Percentiles rank a stretch among this genome's conserved stretches.
phyloP scores from a whole-genome alignment of 2,797 vertebrate genomes.

The Spinus pinus region DNA sequence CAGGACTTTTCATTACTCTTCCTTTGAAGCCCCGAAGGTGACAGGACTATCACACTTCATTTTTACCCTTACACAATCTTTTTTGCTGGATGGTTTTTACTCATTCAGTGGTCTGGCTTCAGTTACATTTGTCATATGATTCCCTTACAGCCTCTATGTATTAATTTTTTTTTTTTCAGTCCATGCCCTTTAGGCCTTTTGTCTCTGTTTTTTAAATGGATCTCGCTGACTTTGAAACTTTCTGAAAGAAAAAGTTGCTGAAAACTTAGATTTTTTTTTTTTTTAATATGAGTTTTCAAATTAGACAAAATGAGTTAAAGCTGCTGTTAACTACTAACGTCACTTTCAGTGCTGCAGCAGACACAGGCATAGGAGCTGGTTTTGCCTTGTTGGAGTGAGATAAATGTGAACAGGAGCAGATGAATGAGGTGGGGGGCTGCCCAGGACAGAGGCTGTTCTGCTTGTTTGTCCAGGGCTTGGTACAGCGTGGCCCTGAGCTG shows the following conservation, averaged over 20 bases:
- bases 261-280: background rate
- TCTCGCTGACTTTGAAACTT: background rate
- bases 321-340: background rate
- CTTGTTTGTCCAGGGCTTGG: background rate
- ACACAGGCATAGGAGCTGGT: background rate
- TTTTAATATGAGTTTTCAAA: background rate
- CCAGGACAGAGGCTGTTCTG: background rate
- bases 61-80: background rate
- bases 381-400: background rate
- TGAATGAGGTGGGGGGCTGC: background rate
- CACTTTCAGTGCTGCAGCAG: background rate
- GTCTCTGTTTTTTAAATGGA: background rate
- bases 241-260: background rate
- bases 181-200: background rate
- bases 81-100: background rate
- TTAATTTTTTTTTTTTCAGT: background rate
- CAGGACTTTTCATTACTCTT: constrained; percentile 4
- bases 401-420: background rate
- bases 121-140: background rate
- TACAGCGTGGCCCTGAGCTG: background rate
- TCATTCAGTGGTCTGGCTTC: background rate
- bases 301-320: background rate
- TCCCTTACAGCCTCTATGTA: background rate
- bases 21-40: background rate
- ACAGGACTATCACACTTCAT: background rate